phyloP scores from a whole-genome alignment of 2,888 invertebrate species.

The Torymus tubicola region DNA sequence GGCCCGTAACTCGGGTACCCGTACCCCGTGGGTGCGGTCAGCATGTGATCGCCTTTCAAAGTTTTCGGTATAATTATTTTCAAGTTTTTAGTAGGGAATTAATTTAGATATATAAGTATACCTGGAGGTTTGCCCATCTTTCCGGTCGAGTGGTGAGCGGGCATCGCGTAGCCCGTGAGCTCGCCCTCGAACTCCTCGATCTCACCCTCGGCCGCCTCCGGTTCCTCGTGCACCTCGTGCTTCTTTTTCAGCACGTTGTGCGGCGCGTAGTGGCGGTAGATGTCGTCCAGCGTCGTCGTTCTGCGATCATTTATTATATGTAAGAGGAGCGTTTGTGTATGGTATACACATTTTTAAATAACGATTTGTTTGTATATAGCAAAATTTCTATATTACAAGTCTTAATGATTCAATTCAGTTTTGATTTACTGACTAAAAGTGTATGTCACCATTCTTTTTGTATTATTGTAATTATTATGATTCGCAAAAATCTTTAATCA shows the following conservation, averaged over 20 bases:
- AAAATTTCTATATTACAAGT: too few relatives aligned
- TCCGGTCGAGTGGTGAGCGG: constrained; percentile 67
- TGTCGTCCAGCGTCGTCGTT: constrained; percentile 84
- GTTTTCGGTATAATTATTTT: too few relatives aligned
- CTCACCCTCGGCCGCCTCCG: constrained; percentile 75
- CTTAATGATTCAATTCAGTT: too few relatives aligned
- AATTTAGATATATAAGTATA: neutral
- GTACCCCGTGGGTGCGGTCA: constrained; percentile 67
- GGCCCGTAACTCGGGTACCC: constrained; percentile 63
- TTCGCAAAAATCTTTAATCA: too few relatives aligned
- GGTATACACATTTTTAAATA: too few relatives aligned
- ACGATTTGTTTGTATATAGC: too few relatives aligned
- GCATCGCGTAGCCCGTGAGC: constrained; percentile 78
- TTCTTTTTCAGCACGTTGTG: constrained; percentile 66
- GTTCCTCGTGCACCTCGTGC: constrained; percentile 71
- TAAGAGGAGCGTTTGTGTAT: too few relatives aligned
- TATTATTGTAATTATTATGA: too few relatives aligned
- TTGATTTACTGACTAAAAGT: too few relatives aligned
- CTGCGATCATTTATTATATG: constrained; percentile 72
- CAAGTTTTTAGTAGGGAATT: too few relatives aligned
- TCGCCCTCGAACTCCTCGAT: constrained; percentile 81
- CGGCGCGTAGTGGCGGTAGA: constrained; percentile 81
- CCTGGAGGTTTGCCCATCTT: constrained; percentile 66
- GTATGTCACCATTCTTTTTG: too few relatives aligned
- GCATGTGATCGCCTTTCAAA: constrained; percentile 16